Evolutionary conservation across 2,888 invertebrate genomes (phyloP), one percentile per base, ranked within the genome.

Genomic region (Chorisops tibialis): DNA sequence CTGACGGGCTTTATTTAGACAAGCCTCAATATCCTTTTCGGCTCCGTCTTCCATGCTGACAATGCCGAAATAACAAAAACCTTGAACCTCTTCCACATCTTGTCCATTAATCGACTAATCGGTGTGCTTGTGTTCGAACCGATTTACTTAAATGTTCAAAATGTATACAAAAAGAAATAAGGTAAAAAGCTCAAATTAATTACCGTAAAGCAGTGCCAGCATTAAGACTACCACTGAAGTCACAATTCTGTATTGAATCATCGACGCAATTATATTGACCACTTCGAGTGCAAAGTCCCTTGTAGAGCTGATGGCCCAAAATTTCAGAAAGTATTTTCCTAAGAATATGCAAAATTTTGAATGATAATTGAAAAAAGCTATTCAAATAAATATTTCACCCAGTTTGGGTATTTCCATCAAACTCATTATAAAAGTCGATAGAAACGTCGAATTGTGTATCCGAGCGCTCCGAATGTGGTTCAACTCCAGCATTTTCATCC

Each of bases 241-340:
- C 93, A 72, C 94, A 95, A 70, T 88, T 85, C 61, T 93, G 87
- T 6, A 95, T 81, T 6, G 87, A 86, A 75, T 85, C 87, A 0
- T 71, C 69, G 9, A 88, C 1, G 5, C 30, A 5, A 30, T 30
- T 30, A 9, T 30, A 30, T 73, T 93, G 84, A 0, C 87, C 87
- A 4, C 91, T 89, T 66, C 86, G 83, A 67, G 83, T 84, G 71
- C 89, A 89, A n/a, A 88, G 79, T 0, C 85, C 81, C n/a, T 86
- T 82, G 72, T 89, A 87, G 74, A 90, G 85, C 71, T 89, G 89
- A 80, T 89, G 90, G 75, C 94, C 93, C 37, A 94, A 79, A 22
- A 95, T 84, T 74, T 84, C 87, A 16, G 89, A 88, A 3, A 93
- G 87, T 74, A 87, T 88, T 75, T 88, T 88, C 70, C 88, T 87